phyloP scores from a whole-genome alignment of 1,140 invertebrate genomes.

The Cydia splendana region DNA sequence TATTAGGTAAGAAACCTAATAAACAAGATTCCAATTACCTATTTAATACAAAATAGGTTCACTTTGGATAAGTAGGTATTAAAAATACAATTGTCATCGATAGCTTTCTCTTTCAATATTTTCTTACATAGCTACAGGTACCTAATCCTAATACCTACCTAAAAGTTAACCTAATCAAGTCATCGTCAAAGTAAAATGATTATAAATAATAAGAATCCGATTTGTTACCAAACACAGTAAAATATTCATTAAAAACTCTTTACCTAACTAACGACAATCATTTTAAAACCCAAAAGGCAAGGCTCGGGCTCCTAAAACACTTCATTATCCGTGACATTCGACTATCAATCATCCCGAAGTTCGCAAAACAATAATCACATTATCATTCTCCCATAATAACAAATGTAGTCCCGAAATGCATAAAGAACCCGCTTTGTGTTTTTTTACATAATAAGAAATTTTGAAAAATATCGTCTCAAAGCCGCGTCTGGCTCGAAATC shows the following conservation, averaged over 20 bases:
- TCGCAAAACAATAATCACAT: constrained; percentile 80
- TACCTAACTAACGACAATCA: constrained; percentile 18
- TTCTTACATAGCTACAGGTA: neutral
- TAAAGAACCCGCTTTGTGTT: constrained; percentile 76
- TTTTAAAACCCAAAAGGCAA: constrained; percentile 59
- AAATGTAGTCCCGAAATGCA: constrained; percentile 75
- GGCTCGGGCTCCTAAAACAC: constrained; percentile 62
- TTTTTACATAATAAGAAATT: constrained; percentile 68
- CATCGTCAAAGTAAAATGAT: neutral
- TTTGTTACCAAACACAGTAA: neutral
- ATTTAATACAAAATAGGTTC: no score
- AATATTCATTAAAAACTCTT: constrained; percentile 13
- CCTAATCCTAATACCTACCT: no score
- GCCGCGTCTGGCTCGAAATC: constrained; percentile 62
- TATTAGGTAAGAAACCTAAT: no score
- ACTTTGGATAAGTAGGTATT: neutral
- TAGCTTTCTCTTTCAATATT: neutral
- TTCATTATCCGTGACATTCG: constrained; percentile 77
- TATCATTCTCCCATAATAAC: constrained; percentile 78
- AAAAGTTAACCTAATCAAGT: no score
- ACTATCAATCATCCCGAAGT: constrained; percentile 73
- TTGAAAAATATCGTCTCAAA: constrained; percentile 71
- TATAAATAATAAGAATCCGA: neutral
- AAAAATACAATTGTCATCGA: neutral
- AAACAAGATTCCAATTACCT: no score